Evolutionary conservation across 2,888 invertebrate genomes (phyloP).

Genomic region (Troides helena): DNA sequence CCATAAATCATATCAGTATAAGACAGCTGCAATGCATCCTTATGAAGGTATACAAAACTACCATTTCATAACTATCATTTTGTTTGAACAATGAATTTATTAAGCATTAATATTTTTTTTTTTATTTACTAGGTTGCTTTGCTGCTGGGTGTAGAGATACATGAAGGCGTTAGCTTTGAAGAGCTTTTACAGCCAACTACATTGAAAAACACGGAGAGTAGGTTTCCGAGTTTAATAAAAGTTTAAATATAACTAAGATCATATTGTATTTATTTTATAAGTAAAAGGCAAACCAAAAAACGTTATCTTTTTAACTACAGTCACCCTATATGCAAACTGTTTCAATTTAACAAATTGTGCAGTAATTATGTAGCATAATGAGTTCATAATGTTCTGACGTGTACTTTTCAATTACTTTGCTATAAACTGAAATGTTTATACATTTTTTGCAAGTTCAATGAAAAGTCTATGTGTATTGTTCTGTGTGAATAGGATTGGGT

Average conservation of each 20-base stretch:
- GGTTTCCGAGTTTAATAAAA: conserved; percentile 37
- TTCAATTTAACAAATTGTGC: too few relatives aligned
- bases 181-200: conserved; percentile 88
- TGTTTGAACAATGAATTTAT: neutral
- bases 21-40: conserved; percentile 97
- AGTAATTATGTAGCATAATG: too few relatives aligned
- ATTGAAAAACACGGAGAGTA: conserved; percentile 63
- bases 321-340: neutral
- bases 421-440: too few relatives aligned
- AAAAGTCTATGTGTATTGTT: neutral
- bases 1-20: conserved; percentile 99
- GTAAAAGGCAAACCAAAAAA: neutral
- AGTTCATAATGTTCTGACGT: too few relatives aligned
- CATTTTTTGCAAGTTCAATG: too few relatives aligned
- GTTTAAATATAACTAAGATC: neutral
- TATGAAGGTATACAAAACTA: conserved; percentile 85
- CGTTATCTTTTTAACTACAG: neutral
- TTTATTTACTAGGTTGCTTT: conserved; percentile 81
- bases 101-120: neutral
- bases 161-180: conserved; percentile 95
- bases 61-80: neutral
- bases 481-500: conserved; percentile 81
- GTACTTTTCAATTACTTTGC: too few relatives aligned
- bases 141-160: conserved; percentile 96
- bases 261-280: neutral